These are phyloP conservation scores for Pseudonaja textilis DNA, from an alignment of 2,113 vertebrate species.

Conservation along the genomic window DNA sequence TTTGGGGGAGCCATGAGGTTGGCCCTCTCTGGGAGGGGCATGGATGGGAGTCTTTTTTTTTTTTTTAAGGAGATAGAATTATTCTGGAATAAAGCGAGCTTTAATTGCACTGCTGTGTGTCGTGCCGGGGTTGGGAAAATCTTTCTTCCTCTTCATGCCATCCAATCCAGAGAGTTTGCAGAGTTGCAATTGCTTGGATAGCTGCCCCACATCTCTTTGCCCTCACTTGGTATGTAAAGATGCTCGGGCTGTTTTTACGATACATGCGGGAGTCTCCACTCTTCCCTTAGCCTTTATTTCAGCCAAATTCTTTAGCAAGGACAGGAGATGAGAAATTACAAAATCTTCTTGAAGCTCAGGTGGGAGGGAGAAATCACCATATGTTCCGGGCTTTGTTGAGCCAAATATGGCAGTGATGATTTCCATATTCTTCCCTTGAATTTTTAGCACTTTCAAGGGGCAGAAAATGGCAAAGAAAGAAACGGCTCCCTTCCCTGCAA, in stretches of 20 bases:
- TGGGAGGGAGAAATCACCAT: no score
- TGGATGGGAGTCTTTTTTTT: background rate
- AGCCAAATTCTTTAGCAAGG: slow-evolving; percentile 20
- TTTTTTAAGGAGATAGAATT: background rate
- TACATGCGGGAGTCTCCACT: background rate
- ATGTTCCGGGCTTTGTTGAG: background rate
- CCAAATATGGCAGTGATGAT: background rate
- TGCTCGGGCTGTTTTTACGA: background rate
- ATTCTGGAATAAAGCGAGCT: slow-evolving; percentile 40
- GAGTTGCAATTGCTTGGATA: background rate
- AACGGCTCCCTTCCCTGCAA: background rate
- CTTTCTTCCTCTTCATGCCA: background rate
- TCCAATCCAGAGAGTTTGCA: background rate
- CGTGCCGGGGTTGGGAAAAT: background rate
- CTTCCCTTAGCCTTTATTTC: slow-evolving; percentile 47
- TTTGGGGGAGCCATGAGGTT: slow-evolving; percentile 16
- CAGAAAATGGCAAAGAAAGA: background rate
- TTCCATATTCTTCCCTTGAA: background rate
- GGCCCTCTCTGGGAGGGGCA: background rate
- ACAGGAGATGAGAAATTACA: background rate
- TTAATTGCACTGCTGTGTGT: slow-evolving; percentile 41
- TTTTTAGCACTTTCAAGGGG: background rate
- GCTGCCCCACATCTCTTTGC: background rate
- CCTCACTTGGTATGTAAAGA: background rate
- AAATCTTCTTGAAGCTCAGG: background rate